phyloP scores from a whole-genome alignment of 2,113 vertebrate species.

The Apodemus speciosus region DNA sequence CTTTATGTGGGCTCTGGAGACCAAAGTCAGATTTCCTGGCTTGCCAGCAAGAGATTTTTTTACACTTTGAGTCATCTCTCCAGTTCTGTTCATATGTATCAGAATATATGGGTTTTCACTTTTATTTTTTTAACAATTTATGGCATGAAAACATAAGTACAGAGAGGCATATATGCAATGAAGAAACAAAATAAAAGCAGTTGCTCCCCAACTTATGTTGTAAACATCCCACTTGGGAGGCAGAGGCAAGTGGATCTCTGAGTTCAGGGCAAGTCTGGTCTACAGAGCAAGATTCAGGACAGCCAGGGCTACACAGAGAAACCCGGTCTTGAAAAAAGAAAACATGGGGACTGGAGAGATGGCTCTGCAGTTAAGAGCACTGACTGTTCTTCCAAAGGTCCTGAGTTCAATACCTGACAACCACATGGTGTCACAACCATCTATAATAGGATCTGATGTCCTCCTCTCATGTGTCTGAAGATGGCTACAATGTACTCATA shows the following conservation, averaged over 20 bases:
- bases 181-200: neutral
- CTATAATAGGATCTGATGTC: no score
- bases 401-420: no score
- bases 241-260: neutral
- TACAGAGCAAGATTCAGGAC: neutral
- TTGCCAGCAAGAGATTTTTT: neutral
- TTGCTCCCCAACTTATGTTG: neutral
- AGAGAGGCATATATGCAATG: neutral
- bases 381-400: no score
- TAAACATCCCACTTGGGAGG: neutral
- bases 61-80: neutral
- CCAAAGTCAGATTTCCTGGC: neutral
- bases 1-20: neutral
- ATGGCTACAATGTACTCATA: no score
- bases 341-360: no score
- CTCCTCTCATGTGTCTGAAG: no score
- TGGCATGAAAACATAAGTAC: neutral
- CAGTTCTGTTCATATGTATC: neutral
- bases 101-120: neutral
- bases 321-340: neutral
- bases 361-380: no score
- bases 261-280: neutral
- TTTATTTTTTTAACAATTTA: conserved; percentile 30
- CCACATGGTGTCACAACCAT: no score
- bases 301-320: neutral